Evolutionary conservation across 2,888 invertebrate genomes (phyloP).

Genomic region (Apotomis capreana): DNA sequence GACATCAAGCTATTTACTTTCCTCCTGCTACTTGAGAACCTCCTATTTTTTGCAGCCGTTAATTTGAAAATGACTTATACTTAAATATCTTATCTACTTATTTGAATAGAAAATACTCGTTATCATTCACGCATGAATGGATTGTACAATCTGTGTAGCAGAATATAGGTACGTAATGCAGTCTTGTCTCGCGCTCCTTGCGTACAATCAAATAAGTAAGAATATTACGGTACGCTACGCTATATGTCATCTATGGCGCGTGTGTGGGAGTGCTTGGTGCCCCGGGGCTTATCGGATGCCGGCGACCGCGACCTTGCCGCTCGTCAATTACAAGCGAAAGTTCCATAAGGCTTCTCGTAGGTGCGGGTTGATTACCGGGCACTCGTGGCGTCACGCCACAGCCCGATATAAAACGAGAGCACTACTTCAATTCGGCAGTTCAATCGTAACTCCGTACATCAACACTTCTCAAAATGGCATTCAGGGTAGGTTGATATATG

Average conservation of each 20-base stretch:
- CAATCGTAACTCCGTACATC: conserved; percentile 59
- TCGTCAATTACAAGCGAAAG: conserved; percentile 74
- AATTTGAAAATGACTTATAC: too few relatives aligned
- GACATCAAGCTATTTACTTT: too few relatives aligned
- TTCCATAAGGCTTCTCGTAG: conserved; percentile 62
- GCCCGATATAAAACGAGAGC: conserved; percentile 64
- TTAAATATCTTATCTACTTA: too few relatives aligned
- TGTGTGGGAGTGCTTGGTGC: conserved; percentile 13
- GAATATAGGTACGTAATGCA: too few relatives aligned
- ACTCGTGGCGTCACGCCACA: conserved; percentile 59
- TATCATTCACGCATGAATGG: too few relatives aligned
- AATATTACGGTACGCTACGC: neutral
- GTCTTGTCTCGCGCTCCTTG: too few relatives aligned
- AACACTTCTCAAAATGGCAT: conserved; percentile 67
- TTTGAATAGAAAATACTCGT: too few relatives aligned
- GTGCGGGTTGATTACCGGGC: conserved; percentile 60
- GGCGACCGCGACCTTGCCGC: conserved; percentile 64
- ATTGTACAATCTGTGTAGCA: too few relatives aligned
- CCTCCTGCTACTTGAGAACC: too few relatives aligned
- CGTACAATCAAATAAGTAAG: too few relatives aligned
- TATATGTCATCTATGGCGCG: neutral
- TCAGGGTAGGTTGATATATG: conserved; percentile 59
- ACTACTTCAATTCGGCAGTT: conserved; percentile 59
- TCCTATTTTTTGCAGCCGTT: too few relatives aligned
- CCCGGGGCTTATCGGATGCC: conserved; percentile 42